Conservation (phyloP, 2,888 invertebrate species). For the Mythimna lalbum region DNA sequence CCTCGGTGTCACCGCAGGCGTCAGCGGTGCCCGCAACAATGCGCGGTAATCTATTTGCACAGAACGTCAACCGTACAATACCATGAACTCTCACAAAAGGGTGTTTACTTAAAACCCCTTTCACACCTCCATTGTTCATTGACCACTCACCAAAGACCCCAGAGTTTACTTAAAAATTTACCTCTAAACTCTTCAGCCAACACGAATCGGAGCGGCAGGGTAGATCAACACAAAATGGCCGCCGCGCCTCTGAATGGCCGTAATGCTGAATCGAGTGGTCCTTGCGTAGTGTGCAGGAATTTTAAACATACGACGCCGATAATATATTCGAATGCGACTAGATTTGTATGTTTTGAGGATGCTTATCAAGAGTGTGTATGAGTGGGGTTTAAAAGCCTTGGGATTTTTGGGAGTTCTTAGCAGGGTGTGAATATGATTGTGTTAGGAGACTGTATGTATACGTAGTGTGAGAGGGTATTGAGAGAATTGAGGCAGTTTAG, state of each 20-base stretch:
- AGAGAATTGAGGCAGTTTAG: slow-evolving; percentile 3
- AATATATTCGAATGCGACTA: slow-evolving; percentile 68
- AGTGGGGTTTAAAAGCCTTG: slow-evolving; percentile 61
- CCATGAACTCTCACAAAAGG: slow-evolving; percentile 85
- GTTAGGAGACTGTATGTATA: slow-evolving; percentile 1
- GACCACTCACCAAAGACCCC: slow-evolving; percentile 74
- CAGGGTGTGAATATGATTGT: slow-evolving; percentile 36
- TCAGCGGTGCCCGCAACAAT: slow-evolving; percentile 77
- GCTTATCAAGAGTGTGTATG: slow-evolving; percentile 59
- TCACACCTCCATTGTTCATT: slow-evolving; percentile 87
- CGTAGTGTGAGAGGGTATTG: not conserved
- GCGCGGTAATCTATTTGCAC: slow-evolving; percentile 88
- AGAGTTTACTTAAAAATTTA: slow-evolving; percentile 60
- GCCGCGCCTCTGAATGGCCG: slow-evolving; percentile 76
- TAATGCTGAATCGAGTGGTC: slow-evolving; percentile 82
- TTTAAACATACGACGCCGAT: slow-evolving; percentile 78
- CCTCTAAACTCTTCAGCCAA: slow-evolving; percentile 50
- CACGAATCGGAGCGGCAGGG: slow-evolving; percentile 59
- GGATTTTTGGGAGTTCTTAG: slow-evolving; percentile 50
- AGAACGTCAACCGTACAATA: slow-evolving; percentile 83
- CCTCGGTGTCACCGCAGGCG: slow-evolving; percentile 61
- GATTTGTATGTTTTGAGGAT: slow-evolving; percentile 63
- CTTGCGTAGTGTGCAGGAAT: slow-evolving; percentile 79
- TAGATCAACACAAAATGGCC: slow-evolving; percentile 69
- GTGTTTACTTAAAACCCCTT: slow-evolving; percentile 89